phyloP scores from a whole-genome alignment of 2,113 vertebrate genomes.

The Nothobranchius kuhntae region DNA sequence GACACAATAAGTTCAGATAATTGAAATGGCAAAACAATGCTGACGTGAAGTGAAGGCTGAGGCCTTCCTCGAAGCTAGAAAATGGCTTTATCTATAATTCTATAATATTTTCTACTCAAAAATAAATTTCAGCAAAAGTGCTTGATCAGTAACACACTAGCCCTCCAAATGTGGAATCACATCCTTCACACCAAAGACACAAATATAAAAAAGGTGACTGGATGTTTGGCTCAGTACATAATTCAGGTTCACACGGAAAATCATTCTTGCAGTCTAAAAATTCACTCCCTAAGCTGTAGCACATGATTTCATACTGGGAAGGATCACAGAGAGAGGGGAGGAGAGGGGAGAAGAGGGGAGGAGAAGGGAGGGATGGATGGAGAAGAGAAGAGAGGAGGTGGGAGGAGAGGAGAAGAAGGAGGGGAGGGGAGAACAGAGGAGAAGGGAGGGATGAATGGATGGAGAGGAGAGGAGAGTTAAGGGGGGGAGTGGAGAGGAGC shows the following conservation, averaged over 20 bases:
- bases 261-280: conserved; percentile 34
- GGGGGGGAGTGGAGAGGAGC: too few relatives aligned
- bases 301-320: conserved; percentile 53
- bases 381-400: conserved; percentile 33
- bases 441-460: too few relatives aligned
- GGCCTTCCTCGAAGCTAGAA: too few relatives aligned
- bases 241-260: conserved; percentile 47
- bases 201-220: not conserved
- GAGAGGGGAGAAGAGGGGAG: conserved; percentile 3
- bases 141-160: too few relatives aligned
- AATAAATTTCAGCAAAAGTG: not conserved
- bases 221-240: not conserved
- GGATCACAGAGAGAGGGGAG: conserved; percentile 35
- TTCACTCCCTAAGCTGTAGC: conserved; percentile 41
- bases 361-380: conserved; percentile 44
- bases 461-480: too few relatives aligned
- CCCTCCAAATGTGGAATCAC: not conserved
- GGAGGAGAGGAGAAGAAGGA: conserved; percentile 16
- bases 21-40: too few relatives aligned
- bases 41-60: too few relatives aligned
- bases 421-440: not conserved
- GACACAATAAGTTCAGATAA: too few relatives aligned
- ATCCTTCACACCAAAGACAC: not conserved
- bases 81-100: not conserved
- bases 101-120: not conserved